Conservation (phyloP, 1,140 invertebrate species). For the Danaus melanippus region DNA sequence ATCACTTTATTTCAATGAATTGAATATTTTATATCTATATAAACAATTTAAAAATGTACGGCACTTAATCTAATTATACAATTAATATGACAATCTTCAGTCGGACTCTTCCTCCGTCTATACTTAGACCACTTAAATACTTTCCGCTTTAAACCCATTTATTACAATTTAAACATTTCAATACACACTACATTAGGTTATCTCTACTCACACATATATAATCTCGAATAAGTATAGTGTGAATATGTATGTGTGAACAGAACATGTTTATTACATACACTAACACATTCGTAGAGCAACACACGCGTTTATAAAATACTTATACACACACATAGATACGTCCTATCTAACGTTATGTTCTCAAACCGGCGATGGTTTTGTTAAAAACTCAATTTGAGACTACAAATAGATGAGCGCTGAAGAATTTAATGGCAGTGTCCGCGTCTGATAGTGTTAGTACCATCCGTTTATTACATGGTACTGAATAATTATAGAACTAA, state of each 20-base stretch:
- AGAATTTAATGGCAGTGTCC: slow-evolving; percentile 22
- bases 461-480: no score
- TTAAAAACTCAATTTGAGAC: no score
- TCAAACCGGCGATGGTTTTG: no score
- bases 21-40: slow-evolving; percentile 68
- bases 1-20: slow-evolving; percentile 66
- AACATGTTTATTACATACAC: not conserved
- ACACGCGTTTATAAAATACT: no score
- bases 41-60: slow-evolving; percentile 64
- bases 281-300: no score
- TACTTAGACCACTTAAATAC: slow-evolving; percentile 30
- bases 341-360: no score
- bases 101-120: slow-evolving; percentile 39
- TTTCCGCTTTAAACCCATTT: slow-evolving; percentile 18
- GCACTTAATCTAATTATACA: slow-evolving; percentile 41
- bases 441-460: no score
- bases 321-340: no score
- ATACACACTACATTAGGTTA: slow-evolving; percentile 18
- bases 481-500: slow-evolving; percentile 23
- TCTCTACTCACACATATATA: slow-evolving; percentile 19
- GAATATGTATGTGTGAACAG: not conserved
- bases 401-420: no score
- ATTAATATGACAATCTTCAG: slow-evolving; percentile 62
- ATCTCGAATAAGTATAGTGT: not conserved
- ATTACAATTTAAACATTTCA: slow-evolving; percentile 18